Evolutionary conservation across 2,888 invertebrate genomes (phyloP), one percentile per base, ranked within the genome.

Genomic region (Megamerina dolium): DNA sequence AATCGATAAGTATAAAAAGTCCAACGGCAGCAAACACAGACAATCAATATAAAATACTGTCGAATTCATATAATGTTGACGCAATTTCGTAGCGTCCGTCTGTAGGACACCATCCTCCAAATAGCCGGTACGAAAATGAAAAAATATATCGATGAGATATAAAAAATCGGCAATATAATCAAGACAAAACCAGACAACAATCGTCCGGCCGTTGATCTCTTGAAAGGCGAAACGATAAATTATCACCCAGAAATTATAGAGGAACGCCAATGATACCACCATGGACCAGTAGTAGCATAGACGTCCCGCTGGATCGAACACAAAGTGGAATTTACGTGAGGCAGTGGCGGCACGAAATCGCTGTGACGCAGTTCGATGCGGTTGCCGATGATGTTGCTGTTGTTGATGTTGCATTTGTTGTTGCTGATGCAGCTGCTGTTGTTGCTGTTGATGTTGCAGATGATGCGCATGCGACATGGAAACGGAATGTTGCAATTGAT

Each of bases 211-310:
- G 73, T 88, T 90, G 64, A 95, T 94, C 77, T 96, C 96, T 75
- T 94, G 89, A 75, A 97, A 97, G 75, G 96, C 93, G 80, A 94
- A 96, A 75, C 96, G 85, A 79, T 95, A 96, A 72, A 95, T 93
- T 76, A 96, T 92, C 73, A 92, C 92, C 94, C 93, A 94, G 68
- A 94, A 89, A 75, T 94, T 94, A 77, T 94, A 94, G 64, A 94
- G 84, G 75, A 93, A 94, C 67, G 93, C 93, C 67, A 93, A 81
- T 56, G 92, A 92, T 58, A 94, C 93, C 59, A 93, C 89, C 87
- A 93, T 89, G 60, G 92, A 92, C 94, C 94, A 94, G 70, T 93
- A 93, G 76, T 94, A 94, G 74, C 91, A 92, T 52, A 96, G 80
- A 40, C 95, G 82, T 52, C 96, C 96, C 56, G 96, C 93, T 18